These are phyloP conservation scores for Sphaerophoria taeniata DNA, from an alignment of 2,888 invertebrate species.

Conservation along the genomic window DNA sequence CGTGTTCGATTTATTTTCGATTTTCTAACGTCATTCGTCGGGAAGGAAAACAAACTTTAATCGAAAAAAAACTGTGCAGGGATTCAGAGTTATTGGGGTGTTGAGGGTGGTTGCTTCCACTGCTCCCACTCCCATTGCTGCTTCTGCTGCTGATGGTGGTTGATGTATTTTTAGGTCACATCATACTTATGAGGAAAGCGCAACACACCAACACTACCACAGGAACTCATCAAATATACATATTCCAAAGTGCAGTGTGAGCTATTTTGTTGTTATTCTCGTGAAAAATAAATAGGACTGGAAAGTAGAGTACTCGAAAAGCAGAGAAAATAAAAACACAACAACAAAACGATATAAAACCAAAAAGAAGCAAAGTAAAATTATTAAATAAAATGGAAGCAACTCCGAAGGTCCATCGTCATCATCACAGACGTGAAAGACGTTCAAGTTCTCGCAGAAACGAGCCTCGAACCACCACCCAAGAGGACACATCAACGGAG, in stretches of 20 bases:
- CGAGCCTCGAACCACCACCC: constrained; percentile 78
- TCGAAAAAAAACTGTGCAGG: constrained; percentile 50
- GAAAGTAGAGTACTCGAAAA: constrained; percentile 43
- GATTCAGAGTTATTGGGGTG: constrained; percentile 41
- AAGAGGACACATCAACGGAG: constrained; percentile 76
- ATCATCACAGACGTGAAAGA: constrained; percentile 81
- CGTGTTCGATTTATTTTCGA: constrained; percentile 51
- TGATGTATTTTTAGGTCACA: constrained; percentile 73
- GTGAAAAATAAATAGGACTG: constrained; percentile 58
- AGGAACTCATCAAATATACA: constrained; percentile 29
- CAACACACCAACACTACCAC: constrained; percentile 66
- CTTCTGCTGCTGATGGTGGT: constrained; percentile 58
- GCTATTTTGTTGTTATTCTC: constrained; percentile 64
- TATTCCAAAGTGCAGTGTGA: constrained; percentile 47
- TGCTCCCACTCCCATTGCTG: too few relatives aligned
- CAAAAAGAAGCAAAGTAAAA: constrained; percentile 30
- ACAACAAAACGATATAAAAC: constrained; percentile 11
- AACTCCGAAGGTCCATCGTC: constrained; percentile 82
- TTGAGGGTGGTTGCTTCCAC: constrained; percentile 63
- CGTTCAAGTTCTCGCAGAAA: constrained; percentile 81
- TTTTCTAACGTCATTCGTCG: constrained; percentile 58
- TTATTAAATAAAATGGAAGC: constrained; percentile 80
- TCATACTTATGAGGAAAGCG: constrained; percentile 77
- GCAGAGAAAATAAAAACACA: too few relatives aligned
- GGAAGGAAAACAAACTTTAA: constrained; percentile 1